A percentile compares a stretch with the other conserved stretches of the same genome.
Evolutionary conservation across 2,888 invertebrate genomes (phyloP).

Genomic region (Drosophila testacea): DNA sequence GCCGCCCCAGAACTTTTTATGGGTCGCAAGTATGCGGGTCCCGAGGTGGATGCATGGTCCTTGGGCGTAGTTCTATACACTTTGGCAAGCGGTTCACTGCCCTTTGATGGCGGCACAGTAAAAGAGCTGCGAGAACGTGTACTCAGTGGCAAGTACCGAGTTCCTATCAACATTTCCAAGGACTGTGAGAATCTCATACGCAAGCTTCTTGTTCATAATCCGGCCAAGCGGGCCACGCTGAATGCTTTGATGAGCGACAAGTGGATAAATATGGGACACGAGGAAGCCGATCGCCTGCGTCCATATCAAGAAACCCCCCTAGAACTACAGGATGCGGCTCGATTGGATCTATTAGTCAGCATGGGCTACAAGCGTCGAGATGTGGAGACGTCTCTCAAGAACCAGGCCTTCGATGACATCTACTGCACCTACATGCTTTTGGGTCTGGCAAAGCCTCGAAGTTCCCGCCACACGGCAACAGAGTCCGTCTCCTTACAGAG

Average conservation of each 20-base stretch:
- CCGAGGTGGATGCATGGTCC: conserved; percentile 99
- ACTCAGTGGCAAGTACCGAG: conserved; percentile 98
- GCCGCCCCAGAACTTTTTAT: conserved; percentile 99
- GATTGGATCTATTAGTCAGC: conserved; percentile 89
- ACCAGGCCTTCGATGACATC: conserved; percentile 98
- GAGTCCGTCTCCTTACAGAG: conserved; percentile 29
- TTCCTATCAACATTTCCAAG: conserved; percentile 99
- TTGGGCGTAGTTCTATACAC: conserved; percentile 99
- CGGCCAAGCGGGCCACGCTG: conserved; percentile 96
- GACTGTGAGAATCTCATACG: conserved; percentile 99
- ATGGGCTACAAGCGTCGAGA: conserved; percentile 97
- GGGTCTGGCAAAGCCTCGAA: conserved; percentile 81
- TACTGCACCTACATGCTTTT: conserved; percentile 98
- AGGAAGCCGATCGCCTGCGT: conserved; percentile 95
- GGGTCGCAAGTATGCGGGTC: conserved; percentile 99
- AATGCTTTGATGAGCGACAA: conserved; percentile 96
- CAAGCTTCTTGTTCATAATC: conserved; percentile 99
- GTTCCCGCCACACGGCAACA: conserved; percentile 12
- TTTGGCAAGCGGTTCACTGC: conserved; percentile 98
- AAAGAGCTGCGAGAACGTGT: conserved; percentile 98
- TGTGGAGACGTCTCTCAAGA: conserved; percentile 96
- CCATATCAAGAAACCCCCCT: conserved; percentile 63
- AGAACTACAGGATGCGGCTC: conserved; percentile 57
- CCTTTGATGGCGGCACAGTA: conserved; percentile 99
- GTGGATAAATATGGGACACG: conserved; percentile 99